Base-by-base conservation (phyloP, 2,888 invertebrate genomes). In the Craniophora ligustri region DNA sequence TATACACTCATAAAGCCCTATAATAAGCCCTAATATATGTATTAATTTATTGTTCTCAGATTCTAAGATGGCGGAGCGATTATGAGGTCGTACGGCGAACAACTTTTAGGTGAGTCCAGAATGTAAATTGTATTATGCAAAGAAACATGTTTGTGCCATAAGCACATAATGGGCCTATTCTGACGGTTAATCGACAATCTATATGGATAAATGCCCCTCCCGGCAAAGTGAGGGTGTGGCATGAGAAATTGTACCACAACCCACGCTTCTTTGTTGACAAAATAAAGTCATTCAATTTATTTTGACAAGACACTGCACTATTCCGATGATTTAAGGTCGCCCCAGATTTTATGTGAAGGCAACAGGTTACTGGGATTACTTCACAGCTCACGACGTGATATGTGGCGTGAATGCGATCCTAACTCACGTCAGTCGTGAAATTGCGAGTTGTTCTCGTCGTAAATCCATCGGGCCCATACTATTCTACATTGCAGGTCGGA, bases 51-150 rank as follows among this genome's bases (percentile, higher is more conserved):
- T 90, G 75, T 83, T 85, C 75, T 35, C 92, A 92, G 92, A 86
- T 88, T 75, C 72, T 75, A 86, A 78, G 73, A 91, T 91, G 91
- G 81, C 82, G 78, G 72, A 67, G 74, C 85, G 86, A 84, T 90
- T 89, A 91, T 91, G 91, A 91, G 82, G 78, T 74, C 75, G 75
- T 70, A 75, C 75, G 61, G 73, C 76, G 76, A 81, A 78, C 81
- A 61, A 77, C 73, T 82, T 86, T 84, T 85, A 90, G 88, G 92
- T 91, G 74, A 91, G 91, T 86, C 65, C 66, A 74, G 77, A 82
- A 81, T 87, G 76, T 78, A 84, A 84, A 84, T 26, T 82, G 58
- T 59, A 70, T 63, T 74, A 73, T 75, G 74, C 76, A 79, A 81
- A 78, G 72, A 73, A 74, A 78, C 74, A 70, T 71, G 74, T 78